phyloP scores from a whole-genome alignment of 2,888 invertebrate species.

The Subacronicta megacephala region DNA sequence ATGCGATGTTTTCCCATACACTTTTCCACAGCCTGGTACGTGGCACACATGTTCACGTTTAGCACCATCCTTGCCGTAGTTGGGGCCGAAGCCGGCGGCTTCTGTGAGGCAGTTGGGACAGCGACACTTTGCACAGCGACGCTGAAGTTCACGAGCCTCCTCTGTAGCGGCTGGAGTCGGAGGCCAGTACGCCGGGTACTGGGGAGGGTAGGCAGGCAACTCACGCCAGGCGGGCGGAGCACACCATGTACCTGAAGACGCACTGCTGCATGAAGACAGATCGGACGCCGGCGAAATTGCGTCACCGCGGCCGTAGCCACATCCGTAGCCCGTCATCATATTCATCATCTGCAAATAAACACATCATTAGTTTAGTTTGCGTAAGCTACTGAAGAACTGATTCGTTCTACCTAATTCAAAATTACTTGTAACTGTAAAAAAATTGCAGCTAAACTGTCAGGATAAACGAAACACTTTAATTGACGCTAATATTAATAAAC shows the following conservation, averaged over 20 bases:
- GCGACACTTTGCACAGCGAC: conserved; percentile 93
- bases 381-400: neutral
- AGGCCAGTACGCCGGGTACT: conserved; percentile 86
- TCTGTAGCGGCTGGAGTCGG: conserved; percentile 81
- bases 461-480: conserved; percentile 29
- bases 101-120: conserved; percentile 95
- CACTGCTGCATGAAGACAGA: conserved; percentile 83
- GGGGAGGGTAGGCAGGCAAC: conserved; percentile 81
- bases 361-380: conserved; percentile 24
- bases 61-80: conserved; percentile 92
- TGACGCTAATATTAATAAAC: conserved; percentile 59
- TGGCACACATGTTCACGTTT: conserved; percentile 96
- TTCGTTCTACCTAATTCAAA: conserved; percentile 8
- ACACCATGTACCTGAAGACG: conserved; percentile 80
- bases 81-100: conserved; percentile 93
- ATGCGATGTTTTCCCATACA: conserved; percentile 98
- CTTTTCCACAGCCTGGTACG: conserved; percentile 95
- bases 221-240: conserved; percentile 81
- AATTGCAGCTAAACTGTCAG: conserved; percentile 18
- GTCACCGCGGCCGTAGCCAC: conserved; percentile 86
- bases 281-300: conserved; percentile 85
- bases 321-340: conserved; percentile 82
- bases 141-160: conserved; percentile 89
- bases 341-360: conserved; percentile 82
- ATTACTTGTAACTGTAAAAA: neutral